Evolutionary conservation across 2,797 vertebrate species (phyloP), one percentile per base, ranked within the genome.

Genomic region (Ciconia nigra): DNA sequence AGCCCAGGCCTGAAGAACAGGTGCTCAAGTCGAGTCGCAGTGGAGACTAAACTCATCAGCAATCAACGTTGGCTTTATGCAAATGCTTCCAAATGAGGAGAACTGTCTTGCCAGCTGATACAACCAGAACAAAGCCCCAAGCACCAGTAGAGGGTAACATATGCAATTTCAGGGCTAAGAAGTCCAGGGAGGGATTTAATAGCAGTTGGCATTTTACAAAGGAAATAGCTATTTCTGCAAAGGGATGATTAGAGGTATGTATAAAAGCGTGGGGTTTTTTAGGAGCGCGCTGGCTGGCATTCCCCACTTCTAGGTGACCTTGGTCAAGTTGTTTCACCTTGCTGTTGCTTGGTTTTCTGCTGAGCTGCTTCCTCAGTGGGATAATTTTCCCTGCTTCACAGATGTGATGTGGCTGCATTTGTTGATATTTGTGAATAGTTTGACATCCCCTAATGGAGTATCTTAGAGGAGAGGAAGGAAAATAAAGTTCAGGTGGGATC

Each of bases 31-130:
- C 4, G 7, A 62, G 52, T 20, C 10, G 1, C 16, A 12, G 72
- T 8, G 20, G 80, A 92, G 92, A 24, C 80, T 16, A 5, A 69
- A 51, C 58, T 49, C 85, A 79, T 66, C 87, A 82, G 77, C 89
- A 76, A 83, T 16, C 87, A 86, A 9, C 4, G 0, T 3, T 37
- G 79, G 39, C 89, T 73, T 72, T 10, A 26, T 79, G 83, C 90
- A 96, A 86, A 93, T 66, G 52, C 73, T 70, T 73, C 95, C 88
- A 59, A 63, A 65, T 42, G 81, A 95, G 79, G 76, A 79, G 74
- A 37, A 46, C 55, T 41, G 63, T 93, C 93, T 86, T 89, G 94
- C 90, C 90, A 93, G 92, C 93, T 95, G 93, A 94, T 96, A 92
- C 39, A 96, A 77, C 81, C 94, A 80, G 83, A 83, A 65, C 57